Base-by-base conservation (phyloP, 2,113 vertebrate species). In the Menidia beryllina region DNA sequence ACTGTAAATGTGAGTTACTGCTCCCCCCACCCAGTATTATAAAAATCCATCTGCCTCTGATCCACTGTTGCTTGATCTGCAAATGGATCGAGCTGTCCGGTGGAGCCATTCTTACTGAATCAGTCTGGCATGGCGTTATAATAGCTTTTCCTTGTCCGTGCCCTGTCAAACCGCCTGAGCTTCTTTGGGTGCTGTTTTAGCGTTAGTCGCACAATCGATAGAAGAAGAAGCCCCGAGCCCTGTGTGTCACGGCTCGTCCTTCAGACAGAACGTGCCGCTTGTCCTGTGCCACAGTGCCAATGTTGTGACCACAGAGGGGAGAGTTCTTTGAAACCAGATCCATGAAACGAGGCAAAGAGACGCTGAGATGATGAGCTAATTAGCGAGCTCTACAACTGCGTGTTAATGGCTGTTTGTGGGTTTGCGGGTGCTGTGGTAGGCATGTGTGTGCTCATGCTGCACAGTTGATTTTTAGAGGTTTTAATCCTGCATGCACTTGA, bases 91-190 rank as follows among this genome's bases (percentile, higher is more conserved):
- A 62, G 82, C 72, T 82, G 77, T 81, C 82, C 66, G 68, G 61
- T 26, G 53, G 47, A 73, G 83, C 68, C 54, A n/a, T 86, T 82
- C 83, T 84, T 63, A 72, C 82, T 64, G 79, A 82, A 81, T 84
- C 75, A 79, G 77, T 74, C 72, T 77, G 70, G 75, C 79, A 60
- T 73, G 77, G 69, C 62, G 48, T 86, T 77, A 80, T 92, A 91
- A 90, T 88, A 84, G 87, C 84, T 87, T 92, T 92, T 86, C 66
- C 86, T 82, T 89, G 91, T 91, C 86, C 67, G 69, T 82, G 88
- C 84, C 86, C 84, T 83, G 86, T 93, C 89, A 89, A 85, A 88
- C 92, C 88, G 90, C 85, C 85, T 90, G 84, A 81, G 71, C 81
- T 77, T 86, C 82, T 72, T 68, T 25, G 72, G 70, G 52, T 77